Conservation (phyloP, 2,797 vertebrate species). For the Garrulus glandarius region DNA sequence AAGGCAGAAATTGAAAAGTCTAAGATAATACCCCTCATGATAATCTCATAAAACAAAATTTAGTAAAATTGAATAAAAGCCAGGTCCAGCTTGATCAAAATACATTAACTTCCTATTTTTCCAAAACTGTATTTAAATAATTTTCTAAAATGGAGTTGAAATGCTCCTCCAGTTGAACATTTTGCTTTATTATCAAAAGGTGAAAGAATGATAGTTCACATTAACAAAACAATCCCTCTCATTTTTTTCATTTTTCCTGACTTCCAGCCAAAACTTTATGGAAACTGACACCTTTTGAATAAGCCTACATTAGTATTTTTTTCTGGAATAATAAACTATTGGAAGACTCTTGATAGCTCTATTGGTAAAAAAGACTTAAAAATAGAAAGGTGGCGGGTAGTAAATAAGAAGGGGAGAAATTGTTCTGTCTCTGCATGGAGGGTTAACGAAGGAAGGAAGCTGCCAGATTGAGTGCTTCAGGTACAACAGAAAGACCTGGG, state of each 20-base stretch:
- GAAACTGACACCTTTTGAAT: neutral
- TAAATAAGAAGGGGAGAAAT: neutral
- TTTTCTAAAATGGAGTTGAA: neutral
- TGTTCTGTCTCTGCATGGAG: neutral
- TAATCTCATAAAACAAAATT: neutral
- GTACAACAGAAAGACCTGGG: neutral
- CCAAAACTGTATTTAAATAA: neutral
- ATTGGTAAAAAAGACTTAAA: neutral
- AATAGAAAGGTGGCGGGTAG: neutral
- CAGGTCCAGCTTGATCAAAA: neutral
- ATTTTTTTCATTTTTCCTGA: neutral
- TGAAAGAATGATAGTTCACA: neutral
- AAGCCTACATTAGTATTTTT: neutral
- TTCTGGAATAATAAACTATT: neutral
- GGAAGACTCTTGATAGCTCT: neutral
- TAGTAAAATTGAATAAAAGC: neutral
- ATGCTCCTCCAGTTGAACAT: neutral
- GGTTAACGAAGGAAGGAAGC: neutral
- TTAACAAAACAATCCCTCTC: neutral
- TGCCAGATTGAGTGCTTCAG: neutral
- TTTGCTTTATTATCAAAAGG: neutral
- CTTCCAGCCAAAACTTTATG: neutral
- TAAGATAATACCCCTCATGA: neutral
- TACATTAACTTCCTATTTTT: neutral
- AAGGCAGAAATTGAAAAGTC: neutral